phyloP scores from a whole-genome alignment of 92 coral and sea anemone species.

The Parazoanthus darwini region DNA sequence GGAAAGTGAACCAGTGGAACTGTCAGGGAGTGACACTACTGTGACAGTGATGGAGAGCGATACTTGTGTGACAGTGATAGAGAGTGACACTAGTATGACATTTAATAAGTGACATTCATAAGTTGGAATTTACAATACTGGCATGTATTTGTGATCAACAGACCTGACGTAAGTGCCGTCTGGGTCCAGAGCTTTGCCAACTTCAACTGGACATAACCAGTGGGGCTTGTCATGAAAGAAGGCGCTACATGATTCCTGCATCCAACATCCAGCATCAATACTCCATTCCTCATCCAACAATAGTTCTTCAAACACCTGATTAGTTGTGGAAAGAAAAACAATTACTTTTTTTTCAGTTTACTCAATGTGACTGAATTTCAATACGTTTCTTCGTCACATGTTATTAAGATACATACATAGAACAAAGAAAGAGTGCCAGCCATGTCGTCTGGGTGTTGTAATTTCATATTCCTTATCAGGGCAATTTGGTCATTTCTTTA shows the following conservation, averaged over 20 bases:
- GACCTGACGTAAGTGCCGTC: constrained; percentile 79
- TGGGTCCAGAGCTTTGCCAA: constrained; percentile 77
- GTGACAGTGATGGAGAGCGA: too few species aligned
- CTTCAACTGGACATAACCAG: constrained; percentile 86
- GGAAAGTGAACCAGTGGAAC: too few species aligned
- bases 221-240: constrained; percentile 72
- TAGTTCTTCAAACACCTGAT: constrained; percentile 79
- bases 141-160: neutral
- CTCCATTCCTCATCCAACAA: constrained; percentile 93
- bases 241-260: constrained; percentile 87
- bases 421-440: too few species aligned
- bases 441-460: too few species aligned
- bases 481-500: too few species aligned
- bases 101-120: too few species aligned
- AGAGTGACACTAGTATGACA: too few species aligned
- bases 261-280: constrained; percentile 90
- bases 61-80: too few species aligned
- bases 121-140: too few species aligned
- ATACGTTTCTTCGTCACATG: neutral
- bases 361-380: constrained; percentile 3
- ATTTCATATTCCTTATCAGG: too few species aligned
- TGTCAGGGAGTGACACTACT: too few species aligned
- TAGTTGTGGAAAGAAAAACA: neutral
- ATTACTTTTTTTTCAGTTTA: neutral
- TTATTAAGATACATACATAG: too few species aligned